Conservation (phyloP, 2,888 invertebrate genomes). For the Tillus elongatus region DNA sequence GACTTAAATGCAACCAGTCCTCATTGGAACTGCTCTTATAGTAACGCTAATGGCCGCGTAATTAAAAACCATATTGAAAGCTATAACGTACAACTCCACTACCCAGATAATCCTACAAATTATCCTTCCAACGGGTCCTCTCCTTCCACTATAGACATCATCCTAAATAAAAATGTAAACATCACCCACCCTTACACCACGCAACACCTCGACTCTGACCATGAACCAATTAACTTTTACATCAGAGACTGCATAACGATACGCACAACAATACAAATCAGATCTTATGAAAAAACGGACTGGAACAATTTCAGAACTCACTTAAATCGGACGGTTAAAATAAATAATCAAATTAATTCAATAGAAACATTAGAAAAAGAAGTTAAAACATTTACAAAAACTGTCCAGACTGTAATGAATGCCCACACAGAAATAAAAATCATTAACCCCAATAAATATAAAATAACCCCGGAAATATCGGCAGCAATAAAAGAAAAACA, state of each 20-base stretch:
- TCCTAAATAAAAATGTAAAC: too few species aligned
- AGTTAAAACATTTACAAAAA: conserved; percentile 12
- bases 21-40: conserved; percentile 5
- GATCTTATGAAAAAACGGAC: conserved; percentile 14
- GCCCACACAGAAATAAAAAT: background rate
- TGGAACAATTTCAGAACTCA: too few species aligned
- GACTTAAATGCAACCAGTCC: conserved; percentile 11
- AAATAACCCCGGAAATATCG: conserved; percentile 8
- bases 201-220: conserved; percentile 11
- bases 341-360: conserved; percentile 7
- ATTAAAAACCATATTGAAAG: too few species aligned
- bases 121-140: conserved; percentile 9
- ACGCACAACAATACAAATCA: too few species aligned
- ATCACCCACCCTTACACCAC: conserved; percentile 2
- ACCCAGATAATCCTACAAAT: conserved; percentile 5
- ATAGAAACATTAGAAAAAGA: conserved; percentile 10
- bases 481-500: conserved; percentile 14
- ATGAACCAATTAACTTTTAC: conserved; percentile 8
- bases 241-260: conserved; percentile 1
- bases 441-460: background rate
- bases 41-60: too few species aligned
- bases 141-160: conserved; percentile 13
- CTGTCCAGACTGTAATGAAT: conserved; percentile 5
- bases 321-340: too few species aligned
- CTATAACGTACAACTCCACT: too few species aligned